Conservation (phyloP, 2,888 invertebrate species). For the Limnephilus auricula region DNA sequence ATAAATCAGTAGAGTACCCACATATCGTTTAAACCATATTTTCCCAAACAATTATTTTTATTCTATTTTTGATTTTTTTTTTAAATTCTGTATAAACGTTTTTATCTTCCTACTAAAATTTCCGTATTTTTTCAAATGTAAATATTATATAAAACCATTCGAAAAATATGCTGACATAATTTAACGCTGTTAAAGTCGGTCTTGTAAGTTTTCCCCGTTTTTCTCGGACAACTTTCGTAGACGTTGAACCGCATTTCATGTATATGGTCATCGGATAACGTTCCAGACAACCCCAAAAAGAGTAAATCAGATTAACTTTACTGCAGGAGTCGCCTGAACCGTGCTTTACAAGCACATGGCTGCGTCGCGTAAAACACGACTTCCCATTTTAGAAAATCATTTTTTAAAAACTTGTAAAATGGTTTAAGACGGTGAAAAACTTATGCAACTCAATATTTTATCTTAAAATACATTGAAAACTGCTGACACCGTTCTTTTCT, state of each 20-base stretch:
- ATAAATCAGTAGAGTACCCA: no score
- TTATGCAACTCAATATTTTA: background rate
- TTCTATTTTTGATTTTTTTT: no score
- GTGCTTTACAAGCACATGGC: background rate
- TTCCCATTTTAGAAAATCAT: background rate
- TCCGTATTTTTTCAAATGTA: no score
- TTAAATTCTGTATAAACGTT: no score
- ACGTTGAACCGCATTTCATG: background rate
- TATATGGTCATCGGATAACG: background rate
- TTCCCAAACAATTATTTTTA: no score
- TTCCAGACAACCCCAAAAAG: background rate
- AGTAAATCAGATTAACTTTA: conserved; percentile 26
- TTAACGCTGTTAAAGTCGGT: background rate
- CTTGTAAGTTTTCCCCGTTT: background rate
- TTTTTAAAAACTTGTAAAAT: background rate
- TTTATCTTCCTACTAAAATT: no score
- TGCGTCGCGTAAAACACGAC: background rate
- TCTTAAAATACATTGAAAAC: background rate
- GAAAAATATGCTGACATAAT: background rate
- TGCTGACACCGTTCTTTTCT: background rate
- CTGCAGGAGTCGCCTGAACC: background rate
- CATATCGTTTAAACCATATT: no score
- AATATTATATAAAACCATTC: background rate
- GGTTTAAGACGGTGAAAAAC: background rate
- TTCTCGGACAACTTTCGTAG: background rate